Evolutionary conservation across 2,888 invertebrate species (phyloP).

Genomic region (Linyphia triangularis): DNA sequence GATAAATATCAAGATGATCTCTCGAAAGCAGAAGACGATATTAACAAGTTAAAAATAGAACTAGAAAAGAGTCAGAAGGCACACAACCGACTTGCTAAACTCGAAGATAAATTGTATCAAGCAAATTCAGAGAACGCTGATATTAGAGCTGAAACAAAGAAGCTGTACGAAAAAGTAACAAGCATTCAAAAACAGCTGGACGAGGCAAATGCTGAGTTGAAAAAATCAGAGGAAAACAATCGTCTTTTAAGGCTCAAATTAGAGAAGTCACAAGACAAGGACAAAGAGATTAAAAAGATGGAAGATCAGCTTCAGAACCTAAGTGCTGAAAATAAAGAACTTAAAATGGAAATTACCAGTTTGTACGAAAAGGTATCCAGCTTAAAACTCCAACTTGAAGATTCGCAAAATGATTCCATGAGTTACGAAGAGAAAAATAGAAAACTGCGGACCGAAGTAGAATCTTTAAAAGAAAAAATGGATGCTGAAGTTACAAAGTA

Average conservation of each 20-base stretch:
- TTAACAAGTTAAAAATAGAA: conserved; percentile 60
- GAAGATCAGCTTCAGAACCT: conserved; percentile 66
- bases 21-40: conserved; percentile 68
- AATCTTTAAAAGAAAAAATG: conserved; percentile 61
- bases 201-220: conserved; percentile 60
- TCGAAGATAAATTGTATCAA: conserved; percentile 71
- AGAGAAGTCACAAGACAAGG: conserved; percentile 69
- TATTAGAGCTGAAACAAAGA: conserved; percentile 65
- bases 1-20: conserved; percentile 68
- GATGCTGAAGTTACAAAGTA: conserved; percentile 53
- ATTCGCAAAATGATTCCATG: conserved; percentile 72
- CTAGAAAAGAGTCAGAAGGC: conserved; percentile 65
- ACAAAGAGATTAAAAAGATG: conserved; percentile 69
- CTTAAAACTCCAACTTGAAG: conserved; percentile 65
- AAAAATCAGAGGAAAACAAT: conserved; percentile 70
- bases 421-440: conserved; percentile 65
- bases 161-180: conserved; percentile 64
- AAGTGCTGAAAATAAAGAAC: conserved; percentile 63
- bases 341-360: conserved; percentile 49
- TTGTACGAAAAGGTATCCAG: conserved; percentile 69
- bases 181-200: conserved; percentile 65
- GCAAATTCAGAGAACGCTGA: conserved; percentile 66
- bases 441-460: conserved; percentile 58
- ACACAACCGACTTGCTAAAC: conserved; percentile 42
- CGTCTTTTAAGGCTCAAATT: conserved; percentile 61